Base-by-base conservation (phyloP, 2,797 vertebrate genomes). In the Ctenopoma multispine region DNA sequence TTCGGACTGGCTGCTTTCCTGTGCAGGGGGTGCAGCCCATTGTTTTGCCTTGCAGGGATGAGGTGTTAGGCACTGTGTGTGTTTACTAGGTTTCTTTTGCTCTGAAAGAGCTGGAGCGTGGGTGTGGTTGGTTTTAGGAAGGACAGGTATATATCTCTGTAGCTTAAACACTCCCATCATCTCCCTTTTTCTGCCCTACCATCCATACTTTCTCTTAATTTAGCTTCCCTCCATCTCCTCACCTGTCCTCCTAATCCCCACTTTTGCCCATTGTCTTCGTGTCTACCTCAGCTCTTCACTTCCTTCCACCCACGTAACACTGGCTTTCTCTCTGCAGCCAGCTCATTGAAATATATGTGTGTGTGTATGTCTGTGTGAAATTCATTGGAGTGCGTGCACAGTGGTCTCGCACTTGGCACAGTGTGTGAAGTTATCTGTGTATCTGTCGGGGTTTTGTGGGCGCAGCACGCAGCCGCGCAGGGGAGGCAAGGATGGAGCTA, bases 1-100 rank as follows among this genome's bases (percentile, higher is more conserved):
- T 83, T 87, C 66, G 72, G 64, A 75, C 75, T 78, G 80, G 56
- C 64, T 81, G 69, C 27, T 80, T 81, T 80, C 64, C 73, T 66
- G 38, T 65, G 63, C 68, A 70, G 76, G 47, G 75, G 76, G 74
- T 76, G 71, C 61, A 82, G 63, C 29, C 55, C 29, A 83, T 82
- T 89, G 87, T 88, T 80, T 67, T 55, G 46, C 60, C 67, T 63
- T 1, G 3, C 31, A 44, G 69, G 8, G 24, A 38, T 65, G 78
- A 60, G 36, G 69, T 75, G 49, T 78, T 21, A 49, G 53, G 34
- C 29, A 55, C 56, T 12, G 31, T 14, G 18, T 60, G 48, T 66
- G 55, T 79, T 79, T 57, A 69, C 67, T 46, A 57, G 38, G 70
- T 3, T 27, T 48, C 43, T 68, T 60, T 69, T 38, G 48, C 65